Evolutionary conservation across 2,888 invertebrate genomes (phyloP).

Genomic region (Microctonus aethiopoides): DNA sequence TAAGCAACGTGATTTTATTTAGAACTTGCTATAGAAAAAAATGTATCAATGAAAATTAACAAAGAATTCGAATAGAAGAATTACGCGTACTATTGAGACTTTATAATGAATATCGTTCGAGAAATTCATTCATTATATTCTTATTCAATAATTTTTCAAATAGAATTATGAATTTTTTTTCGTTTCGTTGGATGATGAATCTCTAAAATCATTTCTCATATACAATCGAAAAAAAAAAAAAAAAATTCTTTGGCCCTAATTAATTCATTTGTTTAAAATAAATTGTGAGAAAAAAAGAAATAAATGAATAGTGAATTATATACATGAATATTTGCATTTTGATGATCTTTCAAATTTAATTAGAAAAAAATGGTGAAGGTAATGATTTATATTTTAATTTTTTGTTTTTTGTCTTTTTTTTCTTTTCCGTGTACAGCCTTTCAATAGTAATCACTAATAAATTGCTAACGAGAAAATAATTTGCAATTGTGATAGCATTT

Average conservation of each 20-base stretch:
- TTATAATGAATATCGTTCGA: neutral
- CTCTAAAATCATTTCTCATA: neutral
- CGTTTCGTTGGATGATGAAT: neutral
- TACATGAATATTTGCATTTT: neutral
- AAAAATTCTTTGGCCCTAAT: neutral
- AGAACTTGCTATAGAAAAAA: neutral
- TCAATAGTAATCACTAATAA: neutral
- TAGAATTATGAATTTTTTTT: neutral
- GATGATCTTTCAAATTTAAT: neutral
- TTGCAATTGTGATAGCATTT: neutral
- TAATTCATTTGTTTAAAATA: neutral
- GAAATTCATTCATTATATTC: neutral
- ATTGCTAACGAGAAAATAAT: neutral
- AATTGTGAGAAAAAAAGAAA: neutral
- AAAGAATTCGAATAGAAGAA: neutral
- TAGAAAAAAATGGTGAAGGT: neutral
- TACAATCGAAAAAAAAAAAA: neutral
- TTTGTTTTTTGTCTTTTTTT: too few species aligned
- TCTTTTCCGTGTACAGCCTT: neutral
- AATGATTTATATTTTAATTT: neutral
- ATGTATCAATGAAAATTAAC: neutral
- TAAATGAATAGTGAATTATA: neutral
- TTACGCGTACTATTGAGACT: neutral
- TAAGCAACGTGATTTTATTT: constrained; percentile 3
- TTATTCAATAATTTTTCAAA: neutral